Conservation (phyloP, 2,888 invertebrate genomes). For the Athalia cordata region DNA sequence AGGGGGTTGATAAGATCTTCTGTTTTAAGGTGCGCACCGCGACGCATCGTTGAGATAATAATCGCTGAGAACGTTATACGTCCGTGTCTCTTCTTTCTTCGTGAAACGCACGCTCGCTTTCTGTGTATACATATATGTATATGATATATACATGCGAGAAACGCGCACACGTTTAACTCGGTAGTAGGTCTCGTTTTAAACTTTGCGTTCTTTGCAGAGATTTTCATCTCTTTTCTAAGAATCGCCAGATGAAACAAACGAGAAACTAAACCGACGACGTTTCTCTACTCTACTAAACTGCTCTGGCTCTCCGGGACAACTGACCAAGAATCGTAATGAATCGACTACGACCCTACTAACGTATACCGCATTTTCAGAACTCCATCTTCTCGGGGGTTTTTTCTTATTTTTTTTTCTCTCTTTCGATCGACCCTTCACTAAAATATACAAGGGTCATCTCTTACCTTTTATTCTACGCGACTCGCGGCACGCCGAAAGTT, state of each 20-base stretch:
- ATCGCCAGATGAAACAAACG: slow-evolving; percentile 62
- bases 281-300: no score
- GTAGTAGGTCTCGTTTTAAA: slow-evolving; percentile 56
- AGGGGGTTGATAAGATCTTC: not conserved
- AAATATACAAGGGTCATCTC: slow-evolving; percentile 20
- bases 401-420: not conserved
- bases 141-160: no score
- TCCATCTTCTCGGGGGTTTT: not conserved
- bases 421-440: not conserved
- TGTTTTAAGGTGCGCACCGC: slow-evolving; percentile 23
- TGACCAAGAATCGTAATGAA: slow-evolving; percentile 40
- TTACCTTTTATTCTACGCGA: not conserved
- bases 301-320: slow-evolving; percentile 42
- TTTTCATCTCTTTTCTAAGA: slow-evolving; percentile 71
- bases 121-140: no score
- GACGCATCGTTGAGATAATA: slow-evolving; percentile 28
- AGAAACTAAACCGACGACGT: slow-evolving; percentile 44
- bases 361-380: not conserved
- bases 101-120: no score
- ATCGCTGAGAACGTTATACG: slow-evolving; percentile 10
- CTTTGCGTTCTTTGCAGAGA: slow-evolving; percentile 59
- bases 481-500: no score
- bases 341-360: not conserved
- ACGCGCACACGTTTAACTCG: no score
- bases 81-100: not conserved